Conservation (phyloP, 2,113 vertebrate genomes). For the Paramormyrops kingsleyae region DNA sequence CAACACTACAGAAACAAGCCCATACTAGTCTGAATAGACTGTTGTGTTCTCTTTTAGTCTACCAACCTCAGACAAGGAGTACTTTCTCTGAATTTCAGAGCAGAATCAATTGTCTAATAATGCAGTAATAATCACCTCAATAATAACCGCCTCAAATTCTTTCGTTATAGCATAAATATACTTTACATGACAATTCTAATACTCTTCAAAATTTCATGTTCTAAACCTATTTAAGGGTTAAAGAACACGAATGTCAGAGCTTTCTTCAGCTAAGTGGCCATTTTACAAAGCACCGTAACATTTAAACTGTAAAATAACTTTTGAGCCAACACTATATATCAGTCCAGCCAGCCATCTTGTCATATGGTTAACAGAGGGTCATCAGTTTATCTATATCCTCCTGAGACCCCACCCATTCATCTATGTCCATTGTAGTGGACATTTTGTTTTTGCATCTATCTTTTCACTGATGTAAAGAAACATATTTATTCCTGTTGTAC, state of each 20-base stretch:
- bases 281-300: not conserved
- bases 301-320: not conserved
- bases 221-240: not conserved
- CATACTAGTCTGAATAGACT: not conserved
- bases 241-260: not conserved
- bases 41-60: not conserved
- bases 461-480: too few species aligned
- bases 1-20: not conserved
- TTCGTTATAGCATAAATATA: not conserved
- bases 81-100: not conserved
- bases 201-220: not conserved
- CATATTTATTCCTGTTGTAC: too few species aligned
- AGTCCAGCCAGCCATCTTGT: not conserved
- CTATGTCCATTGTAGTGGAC: too few species aligned
- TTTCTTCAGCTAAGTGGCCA: not conserved
- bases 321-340: not conserved
- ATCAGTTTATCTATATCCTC: not conserved
- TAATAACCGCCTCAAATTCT: not conserved
- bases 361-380: not conserved
- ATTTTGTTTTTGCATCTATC: too few species aligned
- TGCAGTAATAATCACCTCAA: not conserved
- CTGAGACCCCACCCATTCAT: too few species aligned
- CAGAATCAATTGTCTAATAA: not conserved
- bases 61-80: not conserved
- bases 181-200: not conserved